A percentile compares a stretch with the other conserved stretches of the same genome.
These are phyloP conservation scores for Acropora yongei DNA, from an alignment of 64 coral and sea anemone species.

Conservation along the genomic window DNA sequence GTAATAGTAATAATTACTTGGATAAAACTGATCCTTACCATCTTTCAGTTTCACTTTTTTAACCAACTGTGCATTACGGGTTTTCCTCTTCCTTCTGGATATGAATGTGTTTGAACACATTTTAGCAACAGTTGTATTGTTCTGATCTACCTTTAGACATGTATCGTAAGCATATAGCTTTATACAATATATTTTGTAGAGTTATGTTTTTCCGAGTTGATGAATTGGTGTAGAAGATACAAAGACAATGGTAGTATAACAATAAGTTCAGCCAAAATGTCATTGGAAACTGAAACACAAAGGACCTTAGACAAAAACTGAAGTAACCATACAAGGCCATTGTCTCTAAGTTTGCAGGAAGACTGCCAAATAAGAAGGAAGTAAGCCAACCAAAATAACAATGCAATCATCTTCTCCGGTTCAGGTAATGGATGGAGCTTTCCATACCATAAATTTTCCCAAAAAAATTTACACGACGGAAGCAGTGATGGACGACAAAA, in stretches of 20 bases:
- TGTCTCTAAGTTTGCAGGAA: constrained; percentile 44
- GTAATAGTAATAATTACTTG: constrained; percentile 55
- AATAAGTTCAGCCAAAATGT: constrained; percentile 17
- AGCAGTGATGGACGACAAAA: too few relatives aligned
- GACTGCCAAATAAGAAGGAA: constrained; percentile 59
- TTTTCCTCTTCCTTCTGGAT: constrained; percentile 12
- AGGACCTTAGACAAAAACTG: constrained; percentile 36
- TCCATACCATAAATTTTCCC: too few relatives aligned
- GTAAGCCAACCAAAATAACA: constrained; percentile 47
- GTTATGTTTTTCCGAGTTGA: constrained; percentile 56
- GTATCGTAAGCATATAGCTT: constrained; percentile 36
- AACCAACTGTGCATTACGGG: constrained; percentile 7
- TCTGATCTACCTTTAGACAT: neutral
- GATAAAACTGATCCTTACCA: constrained; percentile 47
- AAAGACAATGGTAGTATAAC: constrained; percentile 26
- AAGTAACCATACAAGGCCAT: constrained; percentile 46
- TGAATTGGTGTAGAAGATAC: constrained; percentile 35
- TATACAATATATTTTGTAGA: constrained; percentile 69
- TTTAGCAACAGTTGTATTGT: constrained; percentile 28
- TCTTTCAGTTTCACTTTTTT: constrained; percentile 21
- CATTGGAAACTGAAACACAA: constrained; percentile 21
- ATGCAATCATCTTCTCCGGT: constrained; percentile 6
- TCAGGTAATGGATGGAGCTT: neutral
- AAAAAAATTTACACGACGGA: too few relatives aligned
- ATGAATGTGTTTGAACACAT: constrained; percentile 31